These are phyloP conservation scores for Trichonephila clavata DNA, from an alignment of 1,140 invertebrate genomes.

Conservation along the genomic window DNA sequence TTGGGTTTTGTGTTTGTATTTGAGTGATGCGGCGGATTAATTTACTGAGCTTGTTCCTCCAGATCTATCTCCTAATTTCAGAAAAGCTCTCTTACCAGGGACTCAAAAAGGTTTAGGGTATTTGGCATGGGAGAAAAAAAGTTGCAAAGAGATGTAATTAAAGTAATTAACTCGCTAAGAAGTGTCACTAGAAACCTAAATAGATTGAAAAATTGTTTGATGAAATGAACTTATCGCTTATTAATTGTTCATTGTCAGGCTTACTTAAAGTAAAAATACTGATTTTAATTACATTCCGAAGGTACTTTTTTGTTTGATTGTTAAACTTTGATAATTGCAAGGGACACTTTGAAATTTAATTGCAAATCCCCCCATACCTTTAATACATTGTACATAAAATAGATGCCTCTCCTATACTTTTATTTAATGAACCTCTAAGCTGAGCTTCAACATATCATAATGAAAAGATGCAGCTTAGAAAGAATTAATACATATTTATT, in stretches of 20 bases:
- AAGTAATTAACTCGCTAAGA: slow-evolving; percentile 22
- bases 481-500: too few relatives aligned
- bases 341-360: too few relatives aligned
- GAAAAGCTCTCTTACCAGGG: neutral
- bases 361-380: too few relatives aligned
- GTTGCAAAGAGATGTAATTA: slow-evolving; percentile 18
- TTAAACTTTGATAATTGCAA: too few relatives aligned
- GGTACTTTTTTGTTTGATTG: too few relatives aligned
- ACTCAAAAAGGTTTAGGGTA: neutral
- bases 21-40: slow-evolving; percentile 43
- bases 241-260: neutral
- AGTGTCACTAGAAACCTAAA: neutral
- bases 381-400: too few relatives aligned
- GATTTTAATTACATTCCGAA: neutral
- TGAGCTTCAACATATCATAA: too few relatives aligned
- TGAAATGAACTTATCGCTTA: neutral
- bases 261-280: neutral
- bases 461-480: too few relatives aligned
- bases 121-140: neutral
- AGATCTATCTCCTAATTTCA: slow-evolving; percentile 20
- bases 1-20: slow-evolving; percentile 53
- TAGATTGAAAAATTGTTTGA: neutral
- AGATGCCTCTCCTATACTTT: too few relatives aligned
- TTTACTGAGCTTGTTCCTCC: slow-evolving; percentile 33
- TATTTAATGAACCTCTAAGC: too few relatives aligned